Conservation (phyloP, 35 echinoderm and acorn worm genomes). For the Acanthaster planci region DNA sequence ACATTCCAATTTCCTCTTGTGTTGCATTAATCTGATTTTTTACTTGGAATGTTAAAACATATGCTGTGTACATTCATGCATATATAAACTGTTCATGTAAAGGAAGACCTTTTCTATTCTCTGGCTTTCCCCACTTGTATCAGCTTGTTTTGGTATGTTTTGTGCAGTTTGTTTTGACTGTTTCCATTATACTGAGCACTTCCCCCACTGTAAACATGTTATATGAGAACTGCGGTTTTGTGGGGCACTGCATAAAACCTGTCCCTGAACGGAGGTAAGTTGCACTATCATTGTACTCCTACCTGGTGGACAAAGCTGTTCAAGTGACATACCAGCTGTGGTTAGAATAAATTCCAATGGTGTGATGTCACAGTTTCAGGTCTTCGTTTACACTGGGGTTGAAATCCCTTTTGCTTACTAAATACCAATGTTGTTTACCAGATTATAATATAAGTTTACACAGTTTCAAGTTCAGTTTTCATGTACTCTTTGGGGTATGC, state of each 20-base stretch:
- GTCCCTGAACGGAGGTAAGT: not conserved
- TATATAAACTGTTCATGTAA: too few species aligned
- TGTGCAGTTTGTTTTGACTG: not conserved
- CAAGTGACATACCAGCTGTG: not conserved
- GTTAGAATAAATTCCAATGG: conserved; percentile 3
- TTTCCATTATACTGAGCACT: not conserved
- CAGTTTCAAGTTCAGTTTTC: not conserved
- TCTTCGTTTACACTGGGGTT: not conserved
- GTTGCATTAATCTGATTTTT: too few species aligned
- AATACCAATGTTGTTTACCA: not conserved
- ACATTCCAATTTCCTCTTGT: too few species aligned
- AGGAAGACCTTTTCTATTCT: too few species aligned
- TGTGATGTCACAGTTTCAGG: conserved; percentile 23
- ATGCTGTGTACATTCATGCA: too few species aligned
- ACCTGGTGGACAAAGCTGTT: too few species aligned
- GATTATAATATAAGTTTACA: not conserved
- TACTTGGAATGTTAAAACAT: too few species aligned
- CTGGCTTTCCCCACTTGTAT: too few species aligned
- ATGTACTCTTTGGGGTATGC: not conserved
- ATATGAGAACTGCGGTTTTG: not conserved
- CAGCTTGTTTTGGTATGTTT: too few species aligned
- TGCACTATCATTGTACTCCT: not conserved
- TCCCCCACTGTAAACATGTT: not conserved
- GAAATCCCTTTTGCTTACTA: not conserved
- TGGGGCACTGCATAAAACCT: not conserved